Percentiles rank a stretch among this genome's conserved stretches.
phyloP scores from a whole-genome alignment of 2,797 vertebrate species.

The Trachurus trachurus region DNA sequence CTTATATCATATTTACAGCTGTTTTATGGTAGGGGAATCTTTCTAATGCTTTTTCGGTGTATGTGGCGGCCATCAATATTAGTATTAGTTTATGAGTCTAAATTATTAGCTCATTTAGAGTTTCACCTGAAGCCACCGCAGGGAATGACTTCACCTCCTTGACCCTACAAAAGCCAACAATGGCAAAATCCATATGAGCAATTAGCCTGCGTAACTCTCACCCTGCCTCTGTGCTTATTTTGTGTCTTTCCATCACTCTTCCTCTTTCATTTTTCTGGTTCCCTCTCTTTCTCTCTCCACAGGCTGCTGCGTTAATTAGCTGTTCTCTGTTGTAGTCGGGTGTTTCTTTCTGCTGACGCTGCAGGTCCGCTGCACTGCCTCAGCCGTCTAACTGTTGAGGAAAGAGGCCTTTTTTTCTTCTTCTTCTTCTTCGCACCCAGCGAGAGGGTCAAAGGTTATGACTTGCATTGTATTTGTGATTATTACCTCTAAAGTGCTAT shows the following conservation, averaged over 20 bases:
- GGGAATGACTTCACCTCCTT: slow-evolving; percentile 67
- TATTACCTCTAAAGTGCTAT: slow-evolving; percentile 76
- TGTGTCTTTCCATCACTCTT: slow-evolving; percentile 50
- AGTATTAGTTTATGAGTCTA: slow-evolving; percentile 73
- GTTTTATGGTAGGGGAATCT: slow-evolving; percentile 54
- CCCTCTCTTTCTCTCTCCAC: slow-evolving; percentile 31
- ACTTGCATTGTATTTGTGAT: slow-evolving; percentile 74
- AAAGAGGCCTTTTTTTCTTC: slow-evolving; percentile 35
- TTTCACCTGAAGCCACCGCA: slow-evolving; percentile 64
- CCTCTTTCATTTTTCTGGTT: slow-evolving; percentile 27
- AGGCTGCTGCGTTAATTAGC: slow-evolving; percentile 59
- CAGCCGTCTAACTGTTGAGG: slow-evolving; percentile 43
- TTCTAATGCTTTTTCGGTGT: slow-evolving; percentile 64
- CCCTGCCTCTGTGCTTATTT: slow-evolving; percentile 34
- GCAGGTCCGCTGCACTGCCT: slow-evolving; percentile 39
- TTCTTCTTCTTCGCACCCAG: not conserved
- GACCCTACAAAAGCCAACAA: slow-evolving; percentile 75
- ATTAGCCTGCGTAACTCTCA: slow-evolving; percentile 71
- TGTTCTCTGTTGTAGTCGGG: slow-evolving; percentile 38
- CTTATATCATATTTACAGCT: slow-evolving; percentile 74
- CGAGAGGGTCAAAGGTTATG: slow-evolving; percentile 64
- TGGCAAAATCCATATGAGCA: slow-evolving; percentile 78
- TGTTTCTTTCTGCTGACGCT: slow-evolving; percentile 48
- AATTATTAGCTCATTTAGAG: slow-evolving; percentile 78
- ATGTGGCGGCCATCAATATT: slow-evolving; percentile 63